Conservation (phyloP, 2,113 vertebrate species). For the Vicugna pacos region DNA sequence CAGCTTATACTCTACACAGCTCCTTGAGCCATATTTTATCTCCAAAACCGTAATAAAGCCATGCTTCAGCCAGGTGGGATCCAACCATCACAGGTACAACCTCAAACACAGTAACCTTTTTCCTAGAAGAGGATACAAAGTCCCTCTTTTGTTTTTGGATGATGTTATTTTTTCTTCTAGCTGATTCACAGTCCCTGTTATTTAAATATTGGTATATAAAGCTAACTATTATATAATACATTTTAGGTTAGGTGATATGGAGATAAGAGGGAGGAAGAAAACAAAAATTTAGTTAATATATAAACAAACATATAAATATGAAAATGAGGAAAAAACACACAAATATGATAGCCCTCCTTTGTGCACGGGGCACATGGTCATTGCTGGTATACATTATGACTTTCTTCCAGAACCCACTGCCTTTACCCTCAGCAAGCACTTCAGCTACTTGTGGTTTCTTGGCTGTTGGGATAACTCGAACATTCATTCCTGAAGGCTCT, state of each 20-base stretch:
- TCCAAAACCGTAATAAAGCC: not conserved
- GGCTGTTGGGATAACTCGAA: not conserved
- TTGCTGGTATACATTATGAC: not conserved
- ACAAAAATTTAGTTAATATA: not conserved
- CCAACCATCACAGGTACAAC: not conserved
- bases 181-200: not conserved
- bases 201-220: conserved; percentile 11
- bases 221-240: not conserved
- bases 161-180: not conserved
- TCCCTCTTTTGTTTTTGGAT: not conserved
- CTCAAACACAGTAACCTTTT: not conserved
- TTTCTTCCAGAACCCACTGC: not conserved
- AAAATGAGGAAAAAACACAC: not conserved
- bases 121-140: not conserved
- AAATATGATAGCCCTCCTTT: not conserved
- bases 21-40: conserved; percentile 5
- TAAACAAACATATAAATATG: not conserved
- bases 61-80: not conserved
- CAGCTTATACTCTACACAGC: not conserved
- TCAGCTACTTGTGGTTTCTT: not conserved
- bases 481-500: not conserved
- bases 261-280: not conserved
- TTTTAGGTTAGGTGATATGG: not conserved
- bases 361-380: not conserved
- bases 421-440: not conserved